Evolutionary conservation across 2,113 vertebrate genomes (phyloP).

Genomic region (Ceratotherium simum): DNA sequence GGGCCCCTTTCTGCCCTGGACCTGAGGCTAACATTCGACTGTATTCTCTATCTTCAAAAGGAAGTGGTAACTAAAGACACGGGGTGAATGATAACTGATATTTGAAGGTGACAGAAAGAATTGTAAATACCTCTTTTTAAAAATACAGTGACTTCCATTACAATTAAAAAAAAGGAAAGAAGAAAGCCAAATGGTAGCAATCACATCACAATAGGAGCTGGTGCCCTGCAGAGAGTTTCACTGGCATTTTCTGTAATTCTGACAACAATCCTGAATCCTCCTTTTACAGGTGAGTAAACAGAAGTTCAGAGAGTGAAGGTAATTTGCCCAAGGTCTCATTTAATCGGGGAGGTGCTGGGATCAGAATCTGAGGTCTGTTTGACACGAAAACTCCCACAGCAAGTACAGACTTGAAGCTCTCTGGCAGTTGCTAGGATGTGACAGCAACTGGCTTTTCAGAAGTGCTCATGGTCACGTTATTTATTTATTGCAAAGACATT

Average conservation of each 20-base stretch:
- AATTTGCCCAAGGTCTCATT: neutral
- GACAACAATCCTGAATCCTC: neutral
- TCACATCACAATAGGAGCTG: neutral
- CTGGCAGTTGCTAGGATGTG: neutral
- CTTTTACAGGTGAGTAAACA: neutral
- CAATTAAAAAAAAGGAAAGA: neutral
- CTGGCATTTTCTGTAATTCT: neutral
- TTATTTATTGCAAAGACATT: neutral
- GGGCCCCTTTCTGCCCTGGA: neutral
- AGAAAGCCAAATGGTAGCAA: neutral
- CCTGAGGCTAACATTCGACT: neutral
- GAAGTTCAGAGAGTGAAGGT: neutral
- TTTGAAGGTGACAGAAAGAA: neutral
- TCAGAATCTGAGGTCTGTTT: neutral
- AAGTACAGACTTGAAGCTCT: neutral
- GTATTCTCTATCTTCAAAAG: neutral
- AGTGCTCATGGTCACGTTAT: neutral
- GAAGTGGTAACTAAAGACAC: neutral
- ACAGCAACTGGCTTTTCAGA: neutral
- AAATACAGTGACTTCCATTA: neutral
- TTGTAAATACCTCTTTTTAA: neutral
- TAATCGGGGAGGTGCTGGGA: neutral
- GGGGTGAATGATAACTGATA: neutral
- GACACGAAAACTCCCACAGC: neutral
- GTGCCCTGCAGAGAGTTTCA: neutral